Conservation (phyloP, 1,140 invertebrate species). For the Drusus annulatus region DNA sequence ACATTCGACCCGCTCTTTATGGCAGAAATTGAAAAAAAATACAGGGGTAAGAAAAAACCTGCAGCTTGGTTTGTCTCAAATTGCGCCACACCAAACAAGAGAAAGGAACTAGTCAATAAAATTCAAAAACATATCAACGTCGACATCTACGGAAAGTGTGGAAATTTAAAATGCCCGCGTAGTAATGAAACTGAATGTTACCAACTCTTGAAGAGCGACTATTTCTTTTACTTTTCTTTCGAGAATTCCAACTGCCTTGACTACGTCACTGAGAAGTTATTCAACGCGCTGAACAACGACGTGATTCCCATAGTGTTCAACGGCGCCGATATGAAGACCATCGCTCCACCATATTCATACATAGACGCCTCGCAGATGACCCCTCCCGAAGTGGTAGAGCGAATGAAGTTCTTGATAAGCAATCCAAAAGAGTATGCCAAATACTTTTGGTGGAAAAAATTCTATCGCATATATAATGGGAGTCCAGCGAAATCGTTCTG, state of each 20-base stretch:
- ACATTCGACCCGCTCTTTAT: background rate
- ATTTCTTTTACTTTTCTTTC: slow-evolving; percentile 78
- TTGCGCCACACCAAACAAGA: slow-evolving; percentile 70
- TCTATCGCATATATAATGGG: slow-evolving; percentile 1
- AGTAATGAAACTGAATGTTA: slow-evolving; percentile 63
- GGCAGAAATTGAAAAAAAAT: slow-evolving; percentile 56
- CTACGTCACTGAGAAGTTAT: slow-evolving; percentile 77
- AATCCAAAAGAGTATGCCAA: slow-evolving; percentile 67
- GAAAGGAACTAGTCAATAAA: slow-evolving; percentile 71
- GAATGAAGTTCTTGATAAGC: slow-evolving; percentile 69
- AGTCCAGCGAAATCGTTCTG: background rate
- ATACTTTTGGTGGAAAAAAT: slow-evolving; percentile 72
- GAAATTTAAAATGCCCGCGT: slow-evolving; percentile 61
- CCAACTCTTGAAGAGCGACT: slow-evolving; percentile 66
- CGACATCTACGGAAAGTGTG: slow-evolving; percentile 79
- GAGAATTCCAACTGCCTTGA: slow-evolving; percentile 74
- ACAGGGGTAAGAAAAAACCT: slow-evolving; percentile 59
- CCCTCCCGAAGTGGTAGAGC: slow-evolving; percentile 65
- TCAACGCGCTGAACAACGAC: slow-evolving; percentile 61
- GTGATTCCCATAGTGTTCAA: slow-evolving; percentile 75
- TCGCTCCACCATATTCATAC: slow-evolving; percentile 71
- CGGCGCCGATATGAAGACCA: slow-evolving; percentile 71
- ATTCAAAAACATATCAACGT: slow-evolving; percentile 74
- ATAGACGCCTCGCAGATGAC: slow-evolving; percentile 68
- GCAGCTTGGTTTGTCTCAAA: slow-evolving; percentile 77